Conservation (phyloP, 2,888 invertebrate species). For the Meiosimyza platycephala region DNA sequence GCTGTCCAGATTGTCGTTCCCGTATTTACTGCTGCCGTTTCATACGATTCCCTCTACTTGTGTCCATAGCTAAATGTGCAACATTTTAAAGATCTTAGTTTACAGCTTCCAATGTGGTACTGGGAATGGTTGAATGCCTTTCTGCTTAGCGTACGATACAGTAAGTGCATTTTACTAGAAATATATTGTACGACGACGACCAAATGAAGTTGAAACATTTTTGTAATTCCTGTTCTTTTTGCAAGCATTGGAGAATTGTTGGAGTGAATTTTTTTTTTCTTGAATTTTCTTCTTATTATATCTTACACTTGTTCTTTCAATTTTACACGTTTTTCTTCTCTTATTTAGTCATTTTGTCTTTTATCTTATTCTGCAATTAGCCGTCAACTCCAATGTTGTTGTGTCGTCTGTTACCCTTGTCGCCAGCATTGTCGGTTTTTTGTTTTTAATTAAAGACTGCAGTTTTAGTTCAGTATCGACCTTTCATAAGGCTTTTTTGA, state of each 20-base stretch:
- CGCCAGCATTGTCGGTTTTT: background rate
- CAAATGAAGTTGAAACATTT: constrained; percentile 27
- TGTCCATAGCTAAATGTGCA: too few relatives aligned
- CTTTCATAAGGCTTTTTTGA: too few relatives aligned
- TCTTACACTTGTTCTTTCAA: constrained; percentile 23
- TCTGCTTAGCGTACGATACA: too few relatives aligned
- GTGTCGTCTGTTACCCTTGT: too few relatives aligned
- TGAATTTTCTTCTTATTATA: constrained; percentile 4
- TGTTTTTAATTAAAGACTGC: constrained; percentile 18
- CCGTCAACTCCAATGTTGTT: background rate
- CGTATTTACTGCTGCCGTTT: background rate
- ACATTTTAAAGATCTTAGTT: too few relatives aligned
- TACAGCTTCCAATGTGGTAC: too few relatives aligned
- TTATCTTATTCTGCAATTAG: constrained; percentile 11
- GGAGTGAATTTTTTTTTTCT: background rate
- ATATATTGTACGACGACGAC: background rate
- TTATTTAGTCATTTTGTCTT: constrained; percentile 4
- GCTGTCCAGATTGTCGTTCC: background rate
- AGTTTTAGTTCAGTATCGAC: background rate
- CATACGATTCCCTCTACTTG: background rate
- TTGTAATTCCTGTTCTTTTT: constrained; percentile 14
- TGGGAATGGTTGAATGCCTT: too few relatives aligned
- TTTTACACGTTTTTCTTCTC: constrained; percentile 24
- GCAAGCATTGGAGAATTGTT: too few relatives aligned
- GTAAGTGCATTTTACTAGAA: too few relatives aligned